Evolutionary conservation across 2,797 vertebrate genomes (phyloP).

Genomic region (Linurgus olivaceus): DNA sequence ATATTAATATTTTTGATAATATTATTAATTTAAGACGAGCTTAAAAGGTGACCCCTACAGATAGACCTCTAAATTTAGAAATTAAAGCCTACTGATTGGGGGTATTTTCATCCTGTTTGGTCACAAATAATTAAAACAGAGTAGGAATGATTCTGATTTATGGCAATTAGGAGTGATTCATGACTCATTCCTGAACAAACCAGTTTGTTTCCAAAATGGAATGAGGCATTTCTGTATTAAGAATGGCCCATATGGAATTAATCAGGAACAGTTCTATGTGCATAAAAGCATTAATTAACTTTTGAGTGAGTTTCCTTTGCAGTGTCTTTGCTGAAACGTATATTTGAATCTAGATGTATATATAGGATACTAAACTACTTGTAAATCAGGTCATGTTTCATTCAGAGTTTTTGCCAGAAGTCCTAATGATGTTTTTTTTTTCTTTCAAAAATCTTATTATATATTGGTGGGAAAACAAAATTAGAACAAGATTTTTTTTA

Average conservation of each 20-base stretch:
- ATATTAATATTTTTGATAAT: not conserved
- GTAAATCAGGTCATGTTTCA: not conserved
- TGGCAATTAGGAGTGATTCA: not conserved
- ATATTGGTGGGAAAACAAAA: not conserved
- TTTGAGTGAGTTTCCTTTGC: constrained; percentile 28
- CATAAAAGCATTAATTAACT: constrained; percentile 48
- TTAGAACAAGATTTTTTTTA: not conserved
- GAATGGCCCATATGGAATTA: constrained; percentile 22
- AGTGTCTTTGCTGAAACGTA: constrained; percentile 3
- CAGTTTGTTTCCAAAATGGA: constrained; percentile 2
- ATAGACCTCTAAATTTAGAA: not conserved
- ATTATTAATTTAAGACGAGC: not conserved
- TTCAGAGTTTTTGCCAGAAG: not conserved
- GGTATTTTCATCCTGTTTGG: not conserved
- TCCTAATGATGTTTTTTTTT: not conserved
- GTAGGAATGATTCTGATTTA: not conserved
- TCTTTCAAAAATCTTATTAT: not conserved
- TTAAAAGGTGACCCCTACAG: not conserved
- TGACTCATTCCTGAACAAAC: constrained; percentile 2
- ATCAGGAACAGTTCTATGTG: constrained; percentile 23
- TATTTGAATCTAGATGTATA: constrained; percentile 5
- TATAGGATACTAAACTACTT: not conserved
- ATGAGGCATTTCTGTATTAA: not conserved
- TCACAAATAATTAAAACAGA: not conserved
- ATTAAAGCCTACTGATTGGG: not conserved